phyloP scores from a whole-genome alignment of 2,113 vertebrate genomes.

The Grallaria varia region DNA sequence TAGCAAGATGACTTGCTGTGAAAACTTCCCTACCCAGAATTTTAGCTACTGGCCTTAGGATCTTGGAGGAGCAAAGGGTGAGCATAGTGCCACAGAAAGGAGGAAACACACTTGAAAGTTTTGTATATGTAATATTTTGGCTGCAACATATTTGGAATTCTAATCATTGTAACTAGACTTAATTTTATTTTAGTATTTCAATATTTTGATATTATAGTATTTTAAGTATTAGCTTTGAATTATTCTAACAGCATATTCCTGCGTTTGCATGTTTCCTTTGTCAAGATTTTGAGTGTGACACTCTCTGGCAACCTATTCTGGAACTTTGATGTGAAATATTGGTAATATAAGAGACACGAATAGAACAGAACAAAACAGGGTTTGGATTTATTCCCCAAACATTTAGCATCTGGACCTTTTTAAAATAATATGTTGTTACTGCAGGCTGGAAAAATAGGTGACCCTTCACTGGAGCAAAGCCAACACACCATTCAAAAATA shows the following conservation, averaged over 20 bases:
- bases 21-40: not conserved
- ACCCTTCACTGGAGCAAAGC: not conserved
- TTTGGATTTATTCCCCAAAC: not conserved
- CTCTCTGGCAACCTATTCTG: not conserved
- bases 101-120: not conserved
- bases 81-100: not conserved
- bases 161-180: not conserved
- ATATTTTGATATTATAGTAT: not conserved
- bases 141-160: not conserved
- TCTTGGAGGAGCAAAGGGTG: not conserved
- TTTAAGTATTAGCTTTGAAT: not conserved
- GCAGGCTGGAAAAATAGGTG: not conserved
- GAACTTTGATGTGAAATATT: not conserved
- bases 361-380: not conserved
- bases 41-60: not conserved
- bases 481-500: not conserved
- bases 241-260: not conserved
- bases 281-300: not conserved
- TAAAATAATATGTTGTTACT: not conserved
- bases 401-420: not conserved
- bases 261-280: rapidly evolving
- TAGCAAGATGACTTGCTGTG: not conserved
- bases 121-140: not conserved
- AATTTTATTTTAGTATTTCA: not conserved
- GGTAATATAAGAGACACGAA: not conserved